These are phyloP conservation scores for Delichon dasypus DNA, from an alignment of 2,797 vertebrate species.

Conservation along the genomic window DNA sequence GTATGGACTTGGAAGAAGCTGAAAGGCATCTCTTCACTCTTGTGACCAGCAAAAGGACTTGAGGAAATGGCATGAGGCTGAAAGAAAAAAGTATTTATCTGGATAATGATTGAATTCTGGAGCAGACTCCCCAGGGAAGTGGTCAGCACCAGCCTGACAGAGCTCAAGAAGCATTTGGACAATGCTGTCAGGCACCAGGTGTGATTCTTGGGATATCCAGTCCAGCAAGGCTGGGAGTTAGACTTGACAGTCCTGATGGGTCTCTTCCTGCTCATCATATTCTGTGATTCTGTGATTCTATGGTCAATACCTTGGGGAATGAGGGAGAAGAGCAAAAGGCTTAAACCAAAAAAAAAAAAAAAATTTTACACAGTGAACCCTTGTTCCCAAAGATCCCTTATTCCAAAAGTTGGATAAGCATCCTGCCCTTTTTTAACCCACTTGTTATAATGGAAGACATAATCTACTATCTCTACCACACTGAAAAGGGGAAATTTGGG, in stretches of 20 bases:
- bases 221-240: too few species aligned
- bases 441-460: neutral
- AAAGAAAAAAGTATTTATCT: neutral
- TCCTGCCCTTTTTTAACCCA: neutral
- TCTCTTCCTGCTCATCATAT: neutral
- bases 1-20: neutral
- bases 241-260: fast-evolving
- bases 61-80: neutral
- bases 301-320: neutral
- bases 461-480: neutral
- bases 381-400: too few species aligned
- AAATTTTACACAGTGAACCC: too few species aligned
- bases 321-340: neutral
- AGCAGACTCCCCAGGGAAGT: neutral
- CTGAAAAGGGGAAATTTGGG: neutral
- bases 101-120: neutral
- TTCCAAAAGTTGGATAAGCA: neutral
- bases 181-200: neutral
- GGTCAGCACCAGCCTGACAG: neutral
- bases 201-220: neutral
- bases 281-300: neutral
- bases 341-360: neutral
- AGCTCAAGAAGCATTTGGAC: neutral
- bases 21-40: neutral
- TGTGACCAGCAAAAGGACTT: neutral